phyloP scores from a whole-genome alignment of 1,140 invertebrate species.

The Asbolus verrucosus region DNA sequence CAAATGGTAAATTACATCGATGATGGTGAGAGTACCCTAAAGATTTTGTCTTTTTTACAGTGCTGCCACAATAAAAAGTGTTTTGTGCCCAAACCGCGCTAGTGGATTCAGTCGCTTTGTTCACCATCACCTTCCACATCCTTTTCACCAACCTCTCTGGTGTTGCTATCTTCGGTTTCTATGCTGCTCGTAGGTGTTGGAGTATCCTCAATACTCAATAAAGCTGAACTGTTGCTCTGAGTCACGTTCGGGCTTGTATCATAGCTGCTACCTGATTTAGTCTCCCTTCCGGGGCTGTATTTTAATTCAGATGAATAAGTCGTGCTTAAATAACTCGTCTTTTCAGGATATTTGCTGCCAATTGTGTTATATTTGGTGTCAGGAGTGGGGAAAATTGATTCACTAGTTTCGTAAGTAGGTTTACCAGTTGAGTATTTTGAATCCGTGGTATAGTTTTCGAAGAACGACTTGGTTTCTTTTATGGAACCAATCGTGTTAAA shows the following conservation, averaged over 20 bases:
- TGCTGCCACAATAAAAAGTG: conserved; percentile 59
- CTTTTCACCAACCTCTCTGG: conserved; percentile 68
- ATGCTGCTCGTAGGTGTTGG: conserved; percentile 72
- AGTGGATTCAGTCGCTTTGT: conserved; percentile 68
- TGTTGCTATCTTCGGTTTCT: conserved; percentile 71
- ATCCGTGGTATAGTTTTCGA: conserved; percentile 57
- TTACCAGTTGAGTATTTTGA: conserved; percentile 58
- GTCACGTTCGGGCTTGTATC: conserved; percentile 53
- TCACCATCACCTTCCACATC: conserved; percentile 72
- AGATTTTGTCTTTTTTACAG: conserved; percentile 56
- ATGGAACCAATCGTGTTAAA: conserved; percentile 60
- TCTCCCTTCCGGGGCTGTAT: conserved; percentile 54
- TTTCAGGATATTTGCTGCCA: conserved; percentile 56
- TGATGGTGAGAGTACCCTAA: conserved; percentile 49
- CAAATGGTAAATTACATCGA: conserved; percentile 41
- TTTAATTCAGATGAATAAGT: conserved; percentile 56
- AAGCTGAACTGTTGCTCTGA: conserved; percentile 51
- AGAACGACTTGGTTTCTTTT: conserved; percentile 62
- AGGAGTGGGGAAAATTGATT: conserved; percentile 46
- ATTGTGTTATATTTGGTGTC: conserved; percentile 58
- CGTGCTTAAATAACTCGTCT: conserved; percentile 56
- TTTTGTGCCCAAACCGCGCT: conserved; percentile 56
- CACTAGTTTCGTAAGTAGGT: conserved; percentile 51
- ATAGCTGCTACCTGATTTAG: conserved; percentile 49
- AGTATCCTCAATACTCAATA: conserved; percentile 66